Percentiles rank a stretch among this genome's conserved stretches.
Conservation (phyloP, 2,888 invertebrate genomes). For the Hydraecia micacea region DNA sequence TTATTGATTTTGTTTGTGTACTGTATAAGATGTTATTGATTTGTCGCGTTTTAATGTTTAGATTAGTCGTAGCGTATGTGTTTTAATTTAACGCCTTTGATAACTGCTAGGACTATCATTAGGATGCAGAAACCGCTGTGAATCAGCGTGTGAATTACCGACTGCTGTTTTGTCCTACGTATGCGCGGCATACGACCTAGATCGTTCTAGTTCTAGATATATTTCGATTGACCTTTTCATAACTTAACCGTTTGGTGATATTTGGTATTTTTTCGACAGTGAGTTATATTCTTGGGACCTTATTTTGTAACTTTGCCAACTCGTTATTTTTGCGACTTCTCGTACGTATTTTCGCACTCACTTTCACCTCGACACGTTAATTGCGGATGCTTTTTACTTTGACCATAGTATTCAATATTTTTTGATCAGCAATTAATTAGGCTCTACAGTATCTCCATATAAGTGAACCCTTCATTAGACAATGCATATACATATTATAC, state of each 20-base stretch:
- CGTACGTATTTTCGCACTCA: conserved; percentile 48
- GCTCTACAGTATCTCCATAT: background rate
- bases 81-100: conserved; percentile 27
- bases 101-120: conserved; percentile 25
- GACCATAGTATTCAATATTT: background rate
- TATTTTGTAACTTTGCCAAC: conserved; percentile 50
- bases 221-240: conserved; percentile 38
- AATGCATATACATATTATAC: background rate
- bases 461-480: background rate
- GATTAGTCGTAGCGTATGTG: conserved; percentile 62
- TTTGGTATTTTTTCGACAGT: conserved; percentile 16
- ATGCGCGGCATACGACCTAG: conserved; percentile 71
- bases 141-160: conserved; percentile 16
- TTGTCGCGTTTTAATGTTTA: conserved; percentile 72
- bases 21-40: conserved; percentile 84
- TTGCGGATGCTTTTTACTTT: conserved; percentile 10
- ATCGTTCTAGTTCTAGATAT: conserved; percentile 70
- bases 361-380: conserved; percentile 52
- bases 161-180: conserved; percentile 52
- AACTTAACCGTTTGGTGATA: conserved; percentile 9
- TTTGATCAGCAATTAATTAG: background rate
- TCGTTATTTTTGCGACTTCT: conserved; percentile 28
- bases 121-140: conserved; percentile 28
- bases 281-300: conserved; percentile 11
- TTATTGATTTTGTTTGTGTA: conserved; percentile 89